Evolutionary conservation across 2,888 invertebrate genomes (phyloP).

Genomic region (Tipula lateralis): DNA sequence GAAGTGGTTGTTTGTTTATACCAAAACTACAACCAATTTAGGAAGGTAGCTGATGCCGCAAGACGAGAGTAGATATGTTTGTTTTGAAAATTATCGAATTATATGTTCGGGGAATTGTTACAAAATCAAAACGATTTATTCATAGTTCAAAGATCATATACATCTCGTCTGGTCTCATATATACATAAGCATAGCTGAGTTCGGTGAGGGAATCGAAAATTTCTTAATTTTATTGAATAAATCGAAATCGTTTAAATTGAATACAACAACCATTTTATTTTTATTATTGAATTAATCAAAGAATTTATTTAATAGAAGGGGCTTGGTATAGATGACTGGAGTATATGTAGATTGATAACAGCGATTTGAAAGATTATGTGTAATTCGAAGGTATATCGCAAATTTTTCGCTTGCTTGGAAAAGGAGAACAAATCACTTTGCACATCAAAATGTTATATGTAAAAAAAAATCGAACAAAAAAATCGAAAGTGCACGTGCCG

Average conservation of each 20-base stretch:
- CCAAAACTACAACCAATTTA: background rate
- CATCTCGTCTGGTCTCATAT: background rate
- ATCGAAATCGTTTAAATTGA: constrained; percentile 4
- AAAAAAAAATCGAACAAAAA: too few species aligned
- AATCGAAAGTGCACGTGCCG: too few species aligned
- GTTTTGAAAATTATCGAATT: background rate
- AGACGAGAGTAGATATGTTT: background rate
- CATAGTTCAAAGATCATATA: constrained; percentile 6
- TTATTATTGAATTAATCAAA: background rate
- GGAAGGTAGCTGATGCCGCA: background rate
- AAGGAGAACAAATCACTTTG: too few species aligned
- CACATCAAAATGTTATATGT: too few species aligned
- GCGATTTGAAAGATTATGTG: background rate
- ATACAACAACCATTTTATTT: background rate
- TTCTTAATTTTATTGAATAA: background rate
- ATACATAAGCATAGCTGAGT: background rate
- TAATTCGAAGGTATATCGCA: background rate
- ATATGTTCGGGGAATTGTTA: background rate
- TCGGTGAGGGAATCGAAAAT: background rate
- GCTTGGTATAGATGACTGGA: background rate
- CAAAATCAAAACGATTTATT: background rate
- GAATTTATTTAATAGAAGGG: background rate
- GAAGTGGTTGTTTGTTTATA: too few species aligned
- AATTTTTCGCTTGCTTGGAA: too few species aligned
- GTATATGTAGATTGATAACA: background rate